These are phyloP conservation scores for Masticophis lateralis DNA, from an alignment of 2,797 vertebrate genomes.

Conservation along the genomic window DNA sequence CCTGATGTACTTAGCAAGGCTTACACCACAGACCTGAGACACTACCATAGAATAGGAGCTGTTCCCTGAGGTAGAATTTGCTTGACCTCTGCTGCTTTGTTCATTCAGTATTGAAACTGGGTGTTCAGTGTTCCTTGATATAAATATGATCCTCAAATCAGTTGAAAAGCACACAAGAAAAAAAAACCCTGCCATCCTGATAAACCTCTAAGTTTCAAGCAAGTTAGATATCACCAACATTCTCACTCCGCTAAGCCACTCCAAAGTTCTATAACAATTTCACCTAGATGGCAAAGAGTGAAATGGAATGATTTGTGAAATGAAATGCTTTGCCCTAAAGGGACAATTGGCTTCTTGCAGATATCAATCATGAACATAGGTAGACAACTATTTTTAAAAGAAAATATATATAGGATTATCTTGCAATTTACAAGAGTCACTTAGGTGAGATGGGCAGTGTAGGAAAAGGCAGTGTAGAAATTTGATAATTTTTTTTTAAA, in stretches of 20 bases:
- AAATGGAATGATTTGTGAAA: slow-evolving; percentile 18
- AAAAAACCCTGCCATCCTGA: background rate
- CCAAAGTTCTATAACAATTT: slow-evolving; percentile 7
- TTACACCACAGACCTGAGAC: background rate
- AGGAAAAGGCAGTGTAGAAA: background rate
- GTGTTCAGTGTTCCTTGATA: background rate
- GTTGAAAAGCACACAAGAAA: background rate
- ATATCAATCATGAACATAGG: slow-evolving; percentile 3
- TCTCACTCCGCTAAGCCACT: background rate
- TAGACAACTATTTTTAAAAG: slow-evolving; percentile 8
- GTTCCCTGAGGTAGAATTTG: background rate
- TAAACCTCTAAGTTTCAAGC: background rate
- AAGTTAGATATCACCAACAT: background rate
- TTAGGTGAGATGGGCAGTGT: background rate
- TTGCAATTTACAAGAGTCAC: slow-evolving; percentile 9
- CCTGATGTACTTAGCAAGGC: background rate
- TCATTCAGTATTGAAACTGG: background rate
- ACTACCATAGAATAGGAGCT: background rate
- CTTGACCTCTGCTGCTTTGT: background rate
- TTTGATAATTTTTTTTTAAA: background rate
- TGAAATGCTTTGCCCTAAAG: slow-evolving; percentile 13
- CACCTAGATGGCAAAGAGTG: slow-evolving; percentile 12
- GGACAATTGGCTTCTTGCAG: background rate
- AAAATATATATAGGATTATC: slow-evolving; percentile 15
- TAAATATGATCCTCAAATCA: background rate